These are phyloP conservation scores for Tribolium castaneum DNA, from an alignment of 1,140 invertebrate species.

Conservation along the genomic window DNA sequence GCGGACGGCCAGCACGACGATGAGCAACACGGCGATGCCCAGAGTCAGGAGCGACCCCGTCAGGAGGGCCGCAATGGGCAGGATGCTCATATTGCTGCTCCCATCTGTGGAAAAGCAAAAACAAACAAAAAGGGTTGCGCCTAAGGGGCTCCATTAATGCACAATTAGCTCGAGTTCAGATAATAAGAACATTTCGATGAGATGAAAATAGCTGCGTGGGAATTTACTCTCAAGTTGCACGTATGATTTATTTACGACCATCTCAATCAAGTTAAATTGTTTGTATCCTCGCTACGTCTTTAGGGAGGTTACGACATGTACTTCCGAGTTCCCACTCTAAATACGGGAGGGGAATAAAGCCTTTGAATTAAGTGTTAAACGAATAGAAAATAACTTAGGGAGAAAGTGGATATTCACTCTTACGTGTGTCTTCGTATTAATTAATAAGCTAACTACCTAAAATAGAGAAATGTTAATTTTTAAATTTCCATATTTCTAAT, in stretches of 20 bases:
- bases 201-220: background rate
- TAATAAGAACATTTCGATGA: background rate
- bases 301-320: background rate
- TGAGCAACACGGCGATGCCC: slow-evolving; percentile 71
- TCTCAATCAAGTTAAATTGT: background rate
- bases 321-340: background rate
- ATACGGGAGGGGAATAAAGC: background rate
- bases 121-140: background rate
- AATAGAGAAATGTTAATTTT: no score
- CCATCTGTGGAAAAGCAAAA: slow-evolving; percentile 67
- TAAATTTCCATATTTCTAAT: no score
- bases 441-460: no score
- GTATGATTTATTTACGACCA: background rate
- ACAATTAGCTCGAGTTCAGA: background rate
- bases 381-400: background rate
- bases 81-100: slow-evolving; percentile 68
- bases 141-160: no score
- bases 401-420: background rate
- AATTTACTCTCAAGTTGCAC: background rate
- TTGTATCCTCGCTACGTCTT: background rate
- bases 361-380: background rate
- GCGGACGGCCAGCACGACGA: slow-evolving; percentile 70
- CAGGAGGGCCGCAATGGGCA: slow-evolving; percentile 71
- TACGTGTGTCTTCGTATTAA: no score
- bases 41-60: slow-evolving; percentile 72